Conservation (phyloP, 1,140 invertebrate genomes). For the Leguminivora glycinivorella region DNA sequence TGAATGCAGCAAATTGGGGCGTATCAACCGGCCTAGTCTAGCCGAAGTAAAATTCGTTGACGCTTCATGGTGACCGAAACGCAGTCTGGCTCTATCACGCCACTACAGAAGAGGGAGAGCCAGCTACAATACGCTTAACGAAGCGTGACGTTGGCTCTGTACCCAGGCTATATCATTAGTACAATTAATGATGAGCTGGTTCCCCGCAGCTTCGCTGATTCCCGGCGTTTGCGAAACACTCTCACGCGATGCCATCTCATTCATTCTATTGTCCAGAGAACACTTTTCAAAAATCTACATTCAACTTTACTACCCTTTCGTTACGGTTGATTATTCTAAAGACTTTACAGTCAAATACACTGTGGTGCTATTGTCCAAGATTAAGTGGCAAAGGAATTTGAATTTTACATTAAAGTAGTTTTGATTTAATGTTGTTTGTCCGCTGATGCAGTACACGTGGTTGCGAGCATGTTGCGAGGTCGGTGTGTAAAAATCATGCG, state of each 20-base stretch:
- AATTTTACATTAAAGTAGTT: background rate
- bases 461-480: background rate
- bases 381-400: background rate
- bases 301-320: background rate
- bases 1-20: background rate
- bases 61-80: too few species aligned
- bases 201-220: slow-evolving; percentile 17
- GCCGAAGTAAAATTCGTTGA: too few species aligned
- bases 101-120: too few species aligned
- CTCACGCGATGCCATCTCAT: slow-evolving; percentile 57
- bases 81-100: too few species aligned
- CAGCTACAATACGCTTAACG: too few species aligned
- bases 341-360: background rate
- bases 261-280: slow-evolving; percentile 39
- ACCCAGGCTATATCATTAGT: slow-evolving; percentile 9
- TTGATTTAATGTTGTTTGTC: background rate
- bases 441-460: background rate
- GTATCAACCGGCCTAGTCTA: too few species aligned
- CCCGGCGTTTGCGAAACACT: slow-evolving; percentile 30
- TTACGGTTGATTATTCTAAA: background rate
- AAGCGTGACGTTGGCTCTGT: too few species aligned
- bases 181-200: slow-evolving; percentile 20
- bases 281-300: background rate
- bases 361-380: background rate
- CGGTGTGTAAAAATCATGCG: too few species aligned